Evolutionary conservation across 2,888 invertebrate genomes (phyloP), one percentile per base, ranked within the genome.

Genomic region (Corythucha ciliata): DNA sequence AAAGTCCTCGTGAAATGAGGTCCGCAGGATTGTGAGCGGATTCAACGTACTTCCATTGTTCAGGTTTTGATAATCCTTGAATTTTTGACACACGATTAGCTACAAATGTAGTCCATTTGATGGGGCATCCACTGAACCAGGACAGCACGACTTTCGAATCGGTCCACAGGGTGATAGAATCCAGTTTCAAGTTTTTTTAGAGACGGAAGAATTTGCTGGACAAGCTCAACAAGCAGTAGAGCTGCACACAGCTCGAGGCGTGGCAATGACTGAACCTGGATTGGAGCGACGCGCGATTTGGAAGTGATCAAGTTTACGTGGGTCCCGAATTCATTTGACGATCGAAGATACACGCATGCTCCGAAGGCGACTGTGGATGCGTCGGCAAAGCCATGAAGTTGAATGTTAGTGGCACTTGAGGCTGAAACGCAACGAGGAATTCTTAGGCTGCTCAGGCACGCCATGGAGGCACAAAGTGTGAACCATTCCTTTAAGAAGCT

Each of bases 1-100:
- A 44, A 14, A 44, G n/a, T 4, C 46, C 46, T 21, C 46, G 3
- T n/a, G 46, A 46, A 34, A 32, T 33, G 2, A 34, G 16, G 20
- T 46, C 46, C 20, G 33, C 34, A 10, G 46, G 20, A 6, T 46
- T 46, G 14, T 32, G 21, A 7, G 12, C 14, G 2, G 40, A 40
- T 8, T 22, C 4, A 4, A 40, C 40, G 2, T 40, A 25, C 21
- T 24, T 20, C 40, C 40, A 40, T 10, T 24, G 4, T 7, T 29
- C 14, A 3, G 24, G 8, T 7, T 25, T 20, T 5, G 39, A 14
- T 20, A 37, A 5, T 18, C 18, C 26, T 41, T 41, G 42, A 41
- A 41, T 41, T 26, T 41, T 26, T 8, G 42, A 41, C 6, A 41
- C 42, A 26, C 26, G 4, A 12, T 41, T 25, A 14, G 42, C 26